A percentile compares a stretch with the other conserved stretches of the same genome.
These are phyloP conservation scores for Ericerus pela DNA, from an alignment of 1,140 invertebrate species.

Conservation along the genomic window DNA sequence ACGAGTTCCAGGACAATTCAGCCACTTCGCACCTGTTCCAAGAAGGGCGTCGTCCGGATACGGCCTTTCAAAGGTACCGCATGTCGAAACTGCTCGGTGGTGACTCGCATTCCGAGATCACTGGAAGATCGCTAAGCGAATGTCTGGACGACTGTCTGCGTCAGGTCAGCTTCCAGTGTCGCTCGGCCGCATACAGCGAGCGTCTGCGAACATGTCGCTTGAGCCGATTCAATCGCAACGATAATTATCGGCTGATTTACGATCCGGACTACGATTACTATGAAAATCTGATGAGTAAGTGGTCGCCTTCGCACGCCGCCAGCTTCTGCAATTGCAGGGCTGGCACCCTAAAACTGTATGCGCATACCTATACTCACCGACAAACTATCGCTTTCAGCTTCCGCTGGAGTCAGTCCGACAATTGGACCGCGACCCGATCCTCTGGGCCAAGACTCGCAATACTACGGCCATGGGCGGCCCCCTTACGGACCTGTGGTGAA, in stretches of 20 bases:
- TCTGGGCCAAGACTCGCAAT: slow-evolving; percentile 37
- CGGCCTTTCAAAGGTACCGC: slow-evolving; percentile 72
- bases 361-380: too few species aligned
- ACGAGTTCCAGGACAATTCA: slow-evolving; percentile 69
- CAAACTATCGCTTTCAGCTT: too few species aligned
- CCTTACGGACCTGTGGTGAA: slow-evolving; percentile 27
- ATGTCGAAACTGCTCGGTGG: slow-evolving; percentile 60
- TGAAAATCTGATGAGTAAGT: slow-evolving; percentile 36
- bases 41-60: slow-evolving; percentile 62
- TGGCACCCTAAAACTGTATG: too few species aligned
- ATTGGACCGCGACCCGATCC: slow-evolving; percentile 33
- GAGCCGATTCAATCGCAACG: slow-evolving; percentile 69
- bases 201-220: slow-evolving; percentile 65
- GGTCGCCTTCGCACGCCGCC: background rate
- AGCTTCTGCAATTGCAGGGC: too few species aligned
- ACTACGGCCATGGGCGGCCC: slow-evolving; percentile 32
- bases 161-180: slow-evolving; percentile 73
- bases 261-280: slow-evolving; percentile 84
- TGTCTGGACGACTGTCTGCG: slow-evolving; percentile 75
- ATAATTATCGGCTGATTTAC: slow-evolving; percentile 74
- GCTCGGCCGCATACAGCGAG: slow-evolving; percentile 74
- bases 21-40: slow-evolving; percentile 64
- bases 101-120: slow-evolving; percentile 78
- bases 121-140: slow-evolving; percentile 66
- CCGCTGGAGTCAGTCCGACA: slow-evolving; percentile 2